Evolutionary conservation across 1,140 invertebrate species (phyloP).

Genomic region (Zaprionus camerounensis): DNA sequence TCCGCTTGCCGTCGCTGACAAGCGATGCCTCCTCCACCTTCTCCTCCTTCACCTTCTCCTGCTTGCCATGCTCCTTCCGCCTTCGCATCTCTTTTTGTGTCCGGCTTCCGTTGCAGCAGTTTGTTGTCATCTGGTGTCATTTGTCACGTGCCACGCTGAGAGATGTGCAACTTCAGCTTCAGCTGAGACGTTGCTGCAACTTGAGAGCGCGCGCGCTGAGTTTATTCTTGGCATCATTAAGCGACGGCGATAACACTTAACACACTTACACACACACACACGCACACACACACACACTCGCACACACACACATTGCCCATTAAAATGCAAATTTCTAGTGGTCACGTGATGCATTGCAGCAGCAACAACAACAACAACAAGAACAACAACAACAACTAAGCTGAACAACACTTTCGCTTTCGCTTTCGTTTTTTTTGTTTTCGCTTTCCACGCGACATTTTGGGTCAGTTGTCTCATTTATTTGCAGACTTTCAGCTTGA

Average conservation of each 20-base stretch:
- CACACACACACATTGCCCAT: conserved; percentile 52
- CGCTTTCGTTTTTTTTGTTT: conserved; percentile 51
- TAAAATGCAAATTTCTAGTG: conserved; percentile 81
- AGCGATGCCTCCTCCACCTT: not conserved
- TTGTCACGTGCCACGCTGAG: conserved; percentile 63
- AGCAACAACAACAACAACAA: conserved; percentile 46
- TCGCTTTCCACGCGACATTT: conserved; percentile 71
- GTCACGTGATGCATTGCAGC: conserved; percentile 67
- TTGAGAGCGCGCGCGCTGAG: conserved; percentile 42
- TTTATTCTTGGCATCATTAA: conserved; percentile 83
- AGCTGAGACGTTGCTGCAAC: conserved; percentile 18
- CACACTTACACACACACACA: conserved; percentile 68
- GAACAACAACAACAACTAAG: conserved; percentile 35
- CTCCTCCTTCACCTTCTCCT: not conserved
- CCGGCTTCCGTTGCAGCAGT: conserved; percentile 66
- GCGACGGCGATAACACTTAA: conserved; percentile 73
- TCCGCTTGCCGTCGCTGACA: conserved; percentile 67
- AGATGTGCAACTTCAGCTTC: conserved; percentile 35
- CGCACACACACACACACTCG: conserved; percentile 21
- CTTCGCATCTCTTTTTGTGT: conserved; percentile 22
- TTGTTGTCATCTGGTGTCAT: conserved; percentile 77
- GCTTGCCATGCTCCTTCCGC: not conserved
- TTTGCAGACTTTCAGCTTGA: conserved; percentile 67
- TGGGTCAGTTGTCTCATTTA: conserved; percentile 79
- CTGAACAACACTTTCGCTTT: conserved; percentile 62